phyloP scores from a whole-genome alignment of 2,888 invertebrate genomes.

The Serrognathus titanus region DNA sequence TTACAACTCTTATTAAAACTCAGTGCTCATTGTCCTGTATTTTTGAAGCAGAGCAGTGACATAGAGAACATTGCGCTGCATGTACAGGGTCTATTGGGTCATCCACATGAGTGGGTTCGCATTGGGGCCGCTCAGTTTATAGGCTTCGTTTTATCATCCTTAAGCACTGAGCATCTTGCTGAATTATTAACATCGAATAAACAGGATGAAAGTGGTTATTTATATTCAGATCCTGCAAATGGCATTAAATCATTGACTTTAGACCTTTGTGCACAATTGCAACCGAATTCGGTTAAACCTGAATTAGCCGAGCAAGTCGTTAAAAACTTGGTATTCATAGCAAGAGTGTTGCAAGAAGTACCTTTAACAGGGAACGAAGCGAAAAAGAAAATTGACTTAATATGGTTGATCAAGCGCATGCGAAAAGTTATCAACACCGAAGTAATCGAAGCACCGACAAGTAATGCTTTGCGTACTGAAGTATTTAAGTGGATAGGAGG shows the following conservation, averaged over 20 bases:
- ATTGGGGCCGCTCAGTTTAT: slow-evolving; percentile 73
- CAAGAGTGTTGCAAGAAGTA: slow-evolving; percentile 62
- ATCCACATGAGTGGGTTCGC: slow-evolving; percentile 87
- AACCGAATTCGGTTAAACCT: slow-evolving; percentile 61
- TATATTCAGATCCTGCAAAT: slow-evolving; percentile 61
- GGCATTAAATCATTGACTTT: slow-evolving; percentile 65
- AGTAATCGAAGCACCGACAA: slow-evolving; percentile 67
- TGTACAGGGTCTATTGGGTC: slow-evolving; percentile 67
- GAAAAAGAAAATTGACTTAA: slow-evolving; percentile 65
- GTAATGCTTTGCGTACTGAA: slow-evolving; percentile 66
- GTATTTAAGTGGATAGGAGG: slow-evolving; percentile 84
- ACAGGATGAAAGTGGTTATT: slow-evolving; percentile 36
- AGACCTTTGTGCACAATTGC: slow-evolving; percentile 73
- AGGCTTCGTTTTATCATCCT: slow-evolving; percentile 64
- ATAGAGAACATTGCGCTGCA: slow-evolving; percentile 62
- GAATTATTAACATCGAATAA: slow-evolving; percentile 44
- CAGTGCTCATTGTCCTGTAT: slow-evolving; percentile 58
- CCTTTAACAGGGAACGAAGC: too few relatives aligned
- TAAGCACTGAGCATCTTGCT: slow-evolving; percentile 61
- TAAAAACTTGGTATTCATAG: slow-evolving; percentile 67
- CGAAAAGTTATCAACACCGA: slow-evolving; percentile 76
- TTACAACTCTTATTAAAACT: slow-evolving; percentile 69
- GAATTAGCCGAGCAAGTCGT: slow-evolving; percentile 73
- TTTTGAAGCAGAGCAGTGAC: slow-evolving; percentile 54
- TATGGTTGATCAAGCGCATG: slow-evolving; percentile 74